Base-by-base conservation (phyloP, 2,797 vertebrate species). In the Notolepis coatsorum region DNA sequence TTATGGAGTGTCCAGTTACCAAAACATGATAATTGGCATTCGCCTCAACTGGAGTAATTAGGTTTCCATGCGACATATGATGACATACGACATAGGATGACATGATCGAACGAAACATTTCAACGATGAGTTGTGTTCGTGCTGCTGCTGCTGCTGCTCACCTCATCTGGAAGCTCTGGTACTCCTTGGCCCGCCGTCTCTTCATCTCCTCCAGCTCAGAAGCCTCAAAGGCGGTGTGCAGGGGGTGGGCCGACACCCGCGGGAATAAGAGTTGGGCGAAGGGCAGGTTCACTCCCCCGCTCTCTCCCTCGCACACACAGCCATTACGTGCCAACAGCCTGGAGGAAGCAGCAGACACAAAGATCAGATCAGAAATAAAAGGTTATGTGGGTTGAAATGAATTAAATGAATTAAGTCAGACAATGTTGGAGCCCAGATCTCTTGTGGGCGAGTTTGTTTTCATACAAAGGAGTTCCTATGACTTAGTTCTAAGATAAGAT, bases 311-410 rank as follows among this genome's bases (percentile, higher is more conserved):
- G 73, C 96, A 97, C 2, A 91, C 81, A 47, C 96, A 97, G 0
- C 84, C 90, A 43, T 96, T 96, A 48, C 82, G 86, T 10, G 93
- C 81, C 74, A 97, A 81, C 50, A 95, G 90, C 79, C 95, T 96
- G 87, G 4, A 68, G 0, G 13, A 35, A 55, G 25, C 1, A 47
- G 20, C 15, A 43, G 31, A 71, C 25, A 73, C 45, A 65, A 1
- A 13, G 7, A 5, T n/a, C n/a, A n/a, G n/a, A n/a, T n/a, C n/a
- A n/a, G n/a, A n/a, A n/a, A n/a, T n/a, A n/a, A n/a, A n/a, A n/a
- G n/a, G n/a, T n/a, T n/a, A n/a, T 8, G 7, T 20, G 20, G 18
- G 35, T 55, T 17, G 12, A 30, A 31, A 51, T 28, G 3, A 30
- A 51, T 2, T 30, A 30, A 31, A 51, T 28, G 3, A 30, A 51